These are phyloP conservation scores for Trididemnum miniatum DNA, from an alignment of 23 tunicate species.

Conservation along the genomic window DNA sequence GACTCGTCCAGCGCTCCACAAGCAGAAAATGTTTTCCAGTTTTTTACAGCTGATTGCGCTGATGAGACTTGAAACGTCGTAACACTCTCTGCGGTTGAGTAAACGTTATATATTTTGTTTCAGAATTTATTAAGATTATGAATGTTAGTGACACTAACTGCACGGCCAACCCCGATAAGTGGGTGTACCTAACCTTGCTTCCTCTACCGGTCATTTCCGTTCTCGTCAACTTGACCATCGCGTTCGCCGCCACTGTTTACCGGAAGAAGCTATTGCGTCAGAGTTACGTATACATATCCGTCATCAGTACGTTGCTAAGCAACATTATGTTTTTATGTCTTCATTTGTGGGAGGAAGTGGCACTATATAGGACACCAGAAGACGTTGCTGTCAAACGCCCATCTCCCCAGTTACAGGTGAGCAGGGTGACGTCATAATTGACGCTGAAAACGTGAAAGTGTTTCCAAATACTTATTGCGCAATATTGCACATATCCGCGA, in stretches of 20 bases:
- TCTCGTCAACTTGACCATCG: constrained; percentile 35
- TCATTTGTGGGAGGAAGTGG: constrained; percentile 61
- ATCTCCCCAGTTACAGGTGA: neutral
- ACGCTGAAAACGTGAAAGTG: too few relatives aligned
- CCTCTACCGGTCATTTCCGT: constrained; percentile 49
- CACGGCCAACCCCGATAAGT: constrained; percentile 3
- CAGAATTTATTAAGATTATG: too few relatives aligned
- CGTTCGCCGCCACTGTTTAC: constrained; percentile 71
- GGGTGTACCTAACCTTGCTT: constrained; percentile 31
- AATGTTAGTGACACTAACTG: neutral
- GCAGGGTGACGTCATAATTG: too few relatives aligned
- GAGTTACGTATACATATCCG: constrained; percentile 78
- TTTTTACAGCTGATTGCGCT: too few relatives aligned
- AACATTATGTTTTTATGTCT: constrained; percentile 59
- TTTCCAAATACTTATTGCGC: too few relatives aligned
- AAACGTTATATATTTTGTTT: too few relatives aligned
- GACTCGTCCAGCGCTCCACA: too few relatives aligned
- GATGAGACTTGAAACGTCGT: too few relatives aligned
- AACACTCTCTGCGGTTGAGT: too few relatives aligned
- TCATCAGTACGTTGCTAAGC: constrained; percentile 83
- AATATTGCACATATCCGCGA: too few relatives aligned
- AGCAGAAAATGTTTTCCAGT: too few relatives aligned
- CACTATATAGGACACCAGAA: constrained; percentile 10
- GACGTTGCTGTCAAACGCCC: constrained; percentile 12
- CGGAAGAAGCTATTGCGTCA: constrained; percentile 72